Conservation (phyloP, 2,888 invertebrate genomes). For the Latrodectus elegans region DNA sequence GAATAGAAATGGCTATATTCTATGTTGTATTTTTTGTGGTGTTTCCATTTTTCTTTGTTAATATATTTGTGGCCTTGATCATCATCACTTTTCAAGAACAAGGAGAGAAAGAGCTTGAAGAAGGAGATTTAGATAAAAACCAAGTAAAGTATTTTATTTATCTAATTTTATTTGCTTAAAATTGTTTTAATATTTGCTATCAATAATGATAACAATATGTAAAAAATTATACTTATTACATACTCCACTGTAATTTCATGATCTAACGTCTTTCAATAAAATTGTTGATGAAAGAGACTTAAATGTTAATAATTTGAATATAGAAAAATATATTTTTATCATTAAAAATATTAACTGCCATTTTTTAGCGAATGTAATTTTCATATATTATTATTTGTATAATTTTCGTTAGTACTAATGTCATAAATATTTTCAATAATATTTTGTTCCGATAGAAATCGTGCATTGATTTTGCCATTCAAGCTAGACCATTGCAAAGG, state of each 20-base stretch:
- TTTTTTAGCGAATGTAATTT: too few species aligned
- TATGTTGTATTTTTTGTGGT: conserved; percentile 99
- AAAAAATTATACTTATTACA: too few species aligned
- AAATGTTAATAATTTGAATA: too few species aligned
- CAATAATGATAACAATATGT: too few species aligned
- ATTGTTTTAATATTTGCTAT: neutral
- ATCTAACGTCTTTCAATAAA: too few species aligned
- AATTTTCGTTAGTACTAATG: too few species aligned
- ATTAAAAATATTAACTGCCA: too few species aligned
- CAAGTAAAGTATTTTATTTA: conserved; percentile 43
- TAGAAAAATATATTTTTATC: too few species aligned
- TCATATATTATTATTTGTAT: too few species aligned
- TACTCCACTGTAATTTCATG: too few species aligned
- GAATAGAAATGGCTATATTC: conserved; percentile 99
- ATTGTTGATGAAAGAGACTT: too few species aligned
- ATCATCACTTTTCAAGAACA: conserved; percentile 99
- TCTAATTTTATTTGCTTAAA: neutral
- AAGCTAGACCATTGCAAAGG: conserved; percentile 96
- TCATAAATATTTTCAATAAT: neutral
- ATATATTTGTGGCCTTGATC: conserved; percentile 99
- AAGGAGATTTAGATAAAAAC: conserved; percentile 99
- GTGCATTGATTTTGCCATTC: conserved; percentile 99
- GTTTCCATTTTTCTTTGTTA: conserved; percentile 99
- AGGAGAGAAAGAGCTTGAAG: conserved; percentile 99
- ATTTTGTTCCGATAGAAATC: conserved; percentile 89